These are phyloP conservation scores for Emesis furor DNA, from an alignment of 2,888 invertebrate species.

Conservation along the genomic window DNA sequence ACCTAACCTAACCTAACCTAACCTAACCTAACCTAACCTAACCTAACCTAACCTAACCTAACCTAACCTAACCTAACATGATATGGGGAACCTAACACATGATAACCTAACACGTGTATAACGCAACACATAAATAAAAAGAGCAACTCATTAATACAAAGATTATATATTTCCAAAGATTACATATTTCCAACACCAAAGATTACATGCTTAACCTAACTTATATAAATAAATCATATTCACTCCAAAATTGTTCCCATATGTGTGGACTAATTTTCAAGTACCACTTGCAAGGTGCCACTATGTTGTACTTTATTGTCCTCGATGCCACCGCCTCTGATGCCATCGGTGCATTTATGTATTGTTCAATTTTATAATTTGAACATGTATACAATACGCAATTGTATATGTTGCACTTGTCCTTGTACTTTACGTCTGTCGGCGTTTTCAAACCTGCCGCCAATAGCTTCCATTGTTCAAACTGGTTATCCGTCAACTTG, in stretches of 20 bases:
- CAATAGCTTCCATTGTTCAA: constrained; percentile 75
- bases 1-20: no score
- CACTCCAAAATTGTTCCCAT: constrained; percentile 20
- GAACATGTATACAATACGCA: constrained; percentile 24
- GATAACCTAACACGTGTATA: constrained; percentile 13
- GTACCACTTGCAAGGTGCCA: constrained; percentile 19
- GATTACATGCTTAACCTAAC: constrained; percentile 20
- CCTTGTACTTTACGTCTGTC: constrained; percentile 65
- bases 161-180: constrained; percentile 13
- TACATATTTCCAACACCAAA: constrained; percentile 2
- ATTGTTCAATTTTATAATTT: constrained; percentile 19
- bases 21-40: no score
- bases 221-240: constrained; percentile 15
- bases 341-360: constrained; percentile 17
- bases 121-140: neutral
- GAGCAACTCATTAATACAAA: neutral
- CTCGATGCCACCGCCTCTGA: constrained; percentile 16
- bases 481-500: constrained; percentile 77
- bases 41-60: no score
- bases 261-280: constrained; percentile 15
- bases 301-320: constrained; percentile 20
- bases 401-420: constrained; percentile 26
- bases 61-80: neutral
- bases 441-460: constrained; percentile 69
- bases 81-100: constrained; percentile 12